Percentiles rank a stretch among this genome's conserved stretches.
phyloP scores from a whole-genome alignment of 1,140 invertebrate species.

The Cryptotermes secundus region DNA sequence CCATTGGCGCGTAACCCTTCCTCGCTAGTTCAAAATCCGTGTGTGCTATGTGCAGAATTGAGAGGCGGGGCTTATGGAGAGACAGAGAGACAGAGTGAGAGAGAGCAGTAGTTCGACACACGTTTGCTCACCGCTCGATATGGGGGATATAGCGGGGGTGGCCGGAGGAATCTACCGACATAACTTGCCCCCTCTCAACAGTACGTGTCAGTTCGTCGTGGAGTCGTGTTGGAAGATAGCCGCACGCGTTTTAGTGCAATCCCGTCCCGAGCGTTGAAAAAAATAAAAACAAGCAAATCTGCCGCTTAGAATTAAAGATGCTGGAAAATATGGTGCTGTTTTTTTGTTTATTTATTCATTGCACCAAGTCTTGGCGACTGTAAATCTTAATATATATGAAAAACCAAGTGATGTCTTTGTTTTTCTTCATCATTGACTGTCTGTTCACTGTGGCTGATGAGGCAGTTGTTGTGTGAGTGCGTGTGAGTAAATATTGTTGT shows the following conservation, averaged over 20 bases:
- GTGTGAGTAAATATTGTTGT: background rate
- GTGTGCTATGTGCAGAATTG: conserved; percentile 18
- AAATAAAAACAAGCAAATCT: background rate
- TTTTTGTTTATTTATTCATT: background rate
- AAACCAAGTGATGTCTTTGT: background rate
- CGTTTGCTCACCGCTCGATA: conserved; percentile 13
- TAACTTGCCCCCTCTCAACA: background rate
- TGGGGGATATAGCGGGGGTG: conserved; percentile 2
- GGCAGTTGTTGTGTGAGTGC: background rate
- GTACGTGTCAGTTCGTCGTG: too few relatives aligned
- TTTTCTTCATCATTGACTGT: background rate
- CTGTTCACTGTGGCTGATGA: background rate
- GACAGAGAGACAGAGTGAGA: background rate
- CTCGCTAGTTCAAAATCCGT: conserved; percentile 14
- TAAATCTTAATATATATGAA: background rate
- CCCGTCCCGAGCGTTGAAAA: background rate
- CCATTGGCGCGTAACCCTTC: conserved; percentile 12
- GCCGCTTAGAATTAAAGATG: background rate
- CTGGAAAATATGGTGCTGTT: background rate
- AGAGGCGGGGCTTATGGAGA: conserved; percentile 10
- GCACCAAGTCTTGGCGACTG: background rate
- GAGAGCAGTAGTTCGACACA: background rate
- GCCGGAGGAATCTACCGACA: background rate
- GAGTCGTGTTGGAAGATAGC: background rate
- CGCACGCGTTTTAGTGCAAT: background rate